Evolutionary conservation across 2,888 invertebrate genomes (phyloP), one percentile per base, ranked within the genome.

Genomic region (Siphlonurus alternatus): DNA sequence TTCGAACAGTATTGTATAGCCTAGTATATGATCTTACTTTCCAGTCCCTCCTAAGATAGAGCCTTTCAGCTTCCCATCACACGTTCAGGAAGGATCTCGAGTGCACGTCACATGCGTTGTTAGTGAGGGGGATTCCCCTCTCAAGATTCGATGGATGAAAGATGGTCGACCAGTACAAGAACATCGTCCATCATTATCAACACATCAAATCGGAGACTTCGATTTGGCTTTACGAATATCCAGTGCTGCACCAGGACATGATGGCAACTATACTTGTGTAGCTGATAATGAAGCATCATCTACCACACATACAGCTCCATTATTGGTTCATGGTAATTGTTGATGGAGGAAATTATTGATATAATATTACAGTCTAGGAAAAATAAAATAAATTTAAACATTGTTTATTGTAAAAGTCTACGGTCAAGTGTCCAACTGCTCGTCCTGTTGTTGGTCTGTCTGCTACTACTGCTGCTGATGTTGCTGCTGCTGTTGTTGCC

Each of bases 131-230:
- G 81, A 81, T 70, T 74, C 78, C 65, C 82, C 82, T 61, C 73
- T 82, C 65, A 76, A 73, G 69, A 78, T 82, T 67, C 74, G 74
- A 64, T 83, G 82, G 82, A 74, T 78, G 66, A 76, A 76, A 68
- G 74, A 77, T 54, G 64, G 64, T 53, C 59, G 23, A 53, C 64
- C 64, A 23, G 64, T 64, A 53, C 54, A 61, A 22, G 62, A 65
- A 23, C 59, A 54, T 23, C 24, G 59, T 15, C 63, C 65, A n/a
- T 69, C 67, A 22, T 68, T 70, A 64, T 68, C 66, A 54, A 68
- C 69, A 51, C 68, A 67, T 56, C 68, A 68, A 61, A 65, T 71
- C 38, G 69, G 69, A 18, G 68, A 70, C 54, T 71, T 68, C 62
- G 69, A 69, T 25, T 63, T 70, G 60, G 66, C 65, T n/a, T 66